Evolutionary conservation across 2,113 vertebrate genomes (phyloP).

Genomic region (Promerops cafer): DNA sequence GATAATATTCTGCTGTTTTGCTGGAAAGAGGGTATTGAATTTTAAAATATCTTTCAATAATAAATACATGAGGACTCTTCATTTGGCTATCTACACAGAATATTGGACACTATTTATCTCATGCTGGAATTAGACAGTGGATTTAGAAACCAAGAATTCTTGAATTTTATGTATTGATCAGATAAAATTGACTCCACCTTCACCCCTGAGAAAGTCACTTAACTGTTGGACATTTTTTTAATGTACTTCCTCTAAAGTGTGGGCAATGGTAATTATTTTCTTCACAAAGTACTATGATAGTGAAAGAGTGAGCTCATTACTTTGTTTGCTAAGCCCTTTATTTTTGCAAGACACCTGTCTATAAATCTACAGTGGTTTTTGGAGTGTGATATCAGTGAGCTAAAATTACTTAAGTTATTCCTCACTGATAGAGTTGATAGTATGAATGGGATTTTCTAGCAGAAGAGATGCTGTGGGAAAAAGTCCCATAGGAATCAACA

Average conservation of each 20-base stretch:
- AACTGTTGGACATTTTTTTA: neutral
- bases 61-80: neutral
- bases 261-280: neutral
- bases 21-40: neutral
- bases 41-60: neutral
- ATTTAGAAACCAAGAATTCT: neutral
- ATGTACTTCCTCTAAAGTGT: neutral
- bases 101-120: neutral
- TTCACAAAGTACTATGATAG: neutral
- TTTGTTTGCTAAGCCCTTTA: neutral
- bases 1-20: neutral
- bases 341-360: neutral
- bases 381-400: neutral
- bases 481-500: neutral
- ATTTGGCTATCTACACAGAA: neutral
- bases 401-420: neutral
- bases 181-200: neutral
- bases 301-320: neutral
- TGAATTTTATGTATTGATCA: neutral
- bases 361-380: neutral
- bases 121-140: neutral
- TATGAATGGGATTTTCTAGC: neutral
- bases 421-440: neutral
- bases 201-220: neutral
- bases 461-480: neutral